Base-by-base conservation (phyloP, 2,888 invertebrate species). In the Argyresthia goedartella region DNA sequence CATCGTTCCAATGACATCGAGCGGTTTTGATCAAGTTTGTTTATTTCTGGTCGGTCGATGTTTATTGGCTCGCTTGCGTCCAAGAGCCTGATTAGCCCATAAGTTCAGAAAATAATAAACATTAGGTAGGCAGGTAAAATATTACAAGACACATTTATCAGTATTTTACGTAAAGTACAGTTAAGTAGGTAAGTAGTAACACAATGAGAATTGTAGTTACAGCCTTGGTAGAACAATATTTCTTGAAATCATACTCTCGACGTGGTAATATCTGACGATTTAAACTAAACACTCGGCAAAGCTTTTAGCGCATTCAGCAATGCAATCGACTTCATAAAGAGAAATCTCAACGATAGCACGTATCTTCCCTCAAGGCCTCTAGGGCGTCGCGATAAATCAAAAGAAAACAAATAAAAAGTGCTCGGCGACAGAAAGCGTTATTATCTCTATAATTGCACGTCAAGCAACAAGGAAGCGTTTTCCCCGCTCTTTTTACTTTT, bases 361-460 rank as follows among this genome's bases (percentile, higher is more conserved):
- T 44, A 14, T 36, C 36, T 48, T 25, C n/a, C 36, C 39, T 15
- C 48, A 8, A 13, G 48, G 71, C 36, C 39, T 15, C 48, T 3
- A 13, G 48, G 71, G 69, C 72, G 71, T 73, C 69, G 77, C 72
- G 75, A 80, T 85, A 85, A 84, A 85, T 85, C 85, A 85, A 75
- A 71, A 67, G 67, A 65, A 73, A 73, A 81, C 79, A 81, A 82
- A 82, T 84, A 85, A 84, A 81, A 42, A 84, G 73, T 73, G 75
- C 69, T 64, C 66, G 73, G 65, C 71, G 77, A 80, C 80, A 81
- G 84, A 81, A 81, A 84, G 80, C 77, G 80, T 85, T 86, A 85
- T 86, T 86, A 86, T 85, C 84, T 84, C 81, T 86, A 81, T 86
- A 86, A 86, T 86, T 86, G 86, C 81, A 85, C 81, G 85, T 86